phyloP scores from a whole-genome alignment of 2,113 vertebrate genomes.

The Carollia perspicillata region DNA sequence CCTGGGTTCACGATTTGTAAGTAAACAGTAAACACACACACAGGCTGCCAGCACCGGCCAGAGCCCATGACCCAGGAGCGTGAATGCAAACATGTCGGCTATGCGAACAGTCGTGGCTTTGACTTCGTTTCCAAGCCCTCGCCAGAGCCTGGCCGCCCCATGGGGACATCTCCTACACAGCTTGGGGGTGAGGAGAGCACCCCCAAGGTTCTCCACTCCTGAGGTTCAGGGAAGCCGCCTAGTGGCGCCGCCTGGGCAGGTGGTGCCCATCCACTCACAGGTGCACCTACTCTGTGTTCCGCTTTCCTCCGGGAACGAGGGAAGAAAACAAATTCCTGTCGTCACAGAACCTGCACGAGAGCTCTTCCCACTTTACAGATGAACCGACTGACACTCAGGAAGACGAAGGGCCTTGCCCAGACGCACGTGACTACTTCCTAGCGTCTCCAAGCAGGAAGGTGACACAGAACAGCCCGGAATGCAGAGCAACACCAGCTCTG shows the following conservation, averaged over 20 bases:
- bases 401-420: background rate
- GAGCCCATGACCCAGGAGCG: background rate
- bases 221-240: background rate
- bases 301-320: background rate
- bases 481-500: background rate
- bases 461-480: background rate
- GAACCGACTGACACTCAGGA: background rate
- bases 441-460: background rate
- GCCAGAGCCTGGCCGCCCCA: background rate
- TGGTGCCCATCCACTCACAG: background rate
- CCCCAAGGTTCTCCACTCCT: background rate
- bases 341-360: fast-evolving
- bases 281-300: background rate
- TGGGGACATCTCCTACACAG: background rate
- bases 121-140: background rate
- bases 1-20: slow-evolving; percentile 44
- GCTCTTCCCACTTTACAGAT: background rate
- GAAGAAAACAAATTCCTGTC: background rate
- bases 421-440: background rate
- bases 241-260: background rate
- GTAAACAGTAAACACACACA: slow-evolving; percentile 14
- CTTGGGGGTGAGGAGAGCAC: fast-evolving
- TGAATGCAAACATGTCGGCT: background rate
- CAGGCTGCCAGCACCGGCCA: background rate
- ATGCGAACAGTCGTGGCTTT: fast-evolving